phyloP scores from a whole-genome alignment of 2,113 vertebrate genomes.

The Neofelis nebulosa region DNA sequence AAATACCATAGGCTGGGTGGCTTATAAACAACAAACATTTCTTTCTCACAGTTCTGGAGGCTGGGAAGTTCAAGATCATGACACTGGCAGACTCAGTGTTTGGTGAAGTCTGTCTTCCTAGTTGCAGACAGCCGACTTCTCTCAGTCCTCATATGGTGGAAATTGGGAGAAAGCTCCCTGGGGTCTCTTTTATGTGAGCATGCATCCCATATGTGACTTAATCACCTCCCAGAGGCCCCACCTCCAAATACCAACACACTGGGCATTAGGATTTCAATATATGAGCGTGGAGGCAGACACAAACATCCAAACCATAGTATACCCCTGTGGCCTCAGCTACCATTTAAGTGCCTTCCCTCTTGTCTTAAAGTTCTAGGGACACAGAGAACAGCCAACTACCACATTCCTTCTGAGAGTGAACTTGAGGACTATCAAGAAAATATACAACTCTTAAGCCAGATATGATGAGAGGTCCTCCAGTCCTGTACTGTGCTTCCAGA shows the following conservation, averaged over 20 bases:
- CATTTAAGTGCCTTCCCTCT: background rate
- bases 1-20: background rate
- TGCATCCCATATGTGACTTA: background rate
- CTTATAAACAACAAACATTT: background rate
- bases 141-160: background rate
- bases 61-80: background rate
- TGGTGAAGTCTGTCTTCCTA: background rate
- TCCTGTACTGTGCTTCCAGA: background rate
- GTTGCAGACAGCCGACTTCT: background rate
- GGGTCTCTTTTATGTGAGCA: background rate
- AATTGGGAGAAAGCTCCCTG: background rate
- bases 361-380: background rate
- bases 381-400: background rate
- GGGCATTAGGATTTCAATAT: background rate
- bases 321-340: background rate
- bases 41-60: background rate
- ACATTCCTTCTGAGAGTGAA: background rate
- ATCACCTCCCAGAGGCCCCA: background rate
- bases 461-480: background rate
- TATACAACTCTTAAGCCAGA: background rate
- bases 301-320: background rate
- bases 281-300: background rate
- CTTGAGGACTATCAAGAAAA: background rate
- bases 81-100: background rate
- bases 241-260: background rate